A percentile compares a stretch with the other conserved stretches of the same genome.
Evolutionary conservation across 2,888 invertebrate species (phyloP).

Genomic region (Punctoribates punctum): DNA sequence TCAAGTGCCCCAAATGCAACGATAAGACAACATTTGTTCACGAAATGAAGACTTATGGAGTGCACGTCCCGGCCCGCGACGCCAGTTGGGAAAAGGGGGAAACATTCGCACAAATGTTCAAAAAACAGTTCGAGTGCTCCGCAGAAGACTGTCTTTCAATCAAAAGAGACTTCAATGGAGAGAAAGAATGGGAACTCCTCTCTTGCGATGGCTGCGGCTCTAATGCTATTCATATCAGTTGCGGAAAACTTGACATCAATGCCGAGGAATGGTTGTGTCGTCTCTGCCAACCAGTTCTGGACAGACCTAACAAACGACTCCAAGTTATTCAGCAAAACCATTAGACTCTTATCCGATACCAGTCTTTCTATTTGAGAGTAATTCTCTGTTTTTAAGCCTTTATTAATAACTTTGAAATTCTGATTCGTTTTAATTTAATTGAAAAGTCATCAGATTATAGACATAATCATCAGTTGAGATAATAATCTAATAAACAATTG

Average conservation of each 20-base stretch:
- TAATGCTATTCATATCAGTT: conserved; percentile 26
- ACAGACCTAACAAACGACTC: neutral
- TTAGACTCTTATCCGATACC: no score
- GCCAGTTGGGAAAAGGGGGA: conserved; percentile 29
- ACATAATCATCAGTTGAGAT: no score
- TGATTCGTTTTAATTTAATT: no score
- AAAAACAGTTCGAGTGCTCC: neutral
- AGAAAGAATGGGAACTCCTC: conserved; percentile 39
- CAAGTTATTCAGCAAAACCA: neutral
- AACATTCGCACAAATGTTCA: neutral
- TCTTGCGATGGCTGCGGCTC: conserved; percentile 39
- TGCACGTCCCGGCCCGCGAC: conserved; percentile 23
- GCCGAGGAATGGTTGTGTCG: conserved; percentile 34
- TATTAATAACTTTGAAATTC: no score
- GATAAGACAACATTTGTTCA: conserved; percentile 2
- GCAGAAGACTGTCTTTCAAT: conserved; percentile 30
- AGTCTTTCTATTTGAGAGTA: no score
- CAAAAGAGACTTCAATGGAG: conserved; percentile 34
- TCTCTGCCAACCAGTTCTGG: conserved; percentile 3
- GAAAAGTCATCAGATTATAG: no score
- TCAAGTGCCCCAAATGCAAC: conserved; percentile 41
- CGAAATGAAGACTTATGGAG: conserved; percentile 25
- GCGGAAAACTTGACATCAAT: neutral
- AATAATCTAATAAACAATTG: no score
- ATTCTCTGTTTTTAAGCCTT: no score